These are phyloP conservation scores for Epinephelus fuscoguttatus DNA, from an alignment of 2,113 vertebrate species.

Conservation along the genomic window DNA sequence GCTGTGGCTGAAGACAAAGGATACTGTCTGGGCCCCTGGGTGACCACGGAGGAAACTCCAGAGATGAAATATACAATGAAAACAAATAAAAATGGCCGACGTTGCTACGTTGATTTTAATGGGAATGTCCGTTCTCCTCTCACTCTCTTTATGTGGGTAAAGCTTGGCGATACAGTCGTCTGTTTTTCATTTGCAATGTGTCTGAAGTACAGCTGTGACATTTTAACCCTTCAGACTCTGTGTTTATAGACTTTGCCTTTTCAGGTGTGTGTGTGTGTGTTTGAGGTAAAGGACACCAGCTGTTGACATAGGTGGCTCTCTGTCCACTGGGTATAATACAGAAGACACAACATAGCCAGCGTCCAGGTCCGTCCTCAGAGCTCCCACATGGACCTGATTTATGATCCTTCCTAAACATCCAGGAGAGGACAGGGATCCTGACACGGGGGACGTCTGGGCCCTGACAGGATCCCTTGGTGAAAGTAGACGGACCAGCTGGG, in stretches of 20 bases:
- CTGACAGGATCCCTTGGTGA: slow-evolving; percentile 1
- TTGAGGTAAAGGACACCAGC: slow-evolving; percentile 40
- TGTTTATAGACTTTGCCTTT: slow-evolving; percentile 56
- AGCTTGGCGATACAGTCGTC: neutral
- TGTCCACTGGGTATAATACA: slow-evolving; percentile 32
- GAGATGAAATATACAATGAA: too few relatives aligned
- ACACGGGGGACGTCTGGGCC: neutral
- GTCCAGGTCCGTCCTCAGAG: slow-evolving; percentile 14
- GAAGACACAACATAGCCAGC: slow-evolving; percentile 4
- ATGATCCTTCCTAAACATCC: slow-evolving; percentile 37
- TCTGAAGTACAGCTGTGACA: slow-evolving; percentile 28
- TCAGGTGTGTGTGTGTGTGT: slow-evolving; percentile 42
- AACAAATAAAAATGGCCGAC: too few relatives aligned
- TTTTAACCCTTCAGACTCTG: slow-evolving; percentile 34
- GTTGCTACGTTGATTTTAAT: too few relatives aligned
- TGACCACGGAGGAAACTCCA: too few relatives aligned
- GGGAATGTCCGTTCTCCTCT: too few relatives aligned
- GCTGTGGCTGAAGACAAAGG: too few relatives aligned
- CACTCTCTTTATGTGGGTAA: neutral
- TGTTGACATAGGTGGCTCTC: slow-evolving; percentile 66
- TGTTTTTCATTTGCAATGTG: slow-evolving; percentile 36
- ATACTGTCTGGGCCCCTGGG: too few relatives aligned
- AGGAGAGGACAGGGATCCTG: slow-evolving; percentile 26
- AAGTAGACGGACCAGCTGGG: slow-evolving; percentile 28
- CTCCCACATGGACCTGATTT: slow-evolving; percentile 61